phyloP scores from a whole-genome alignment of 1,140 invertebrate genomes.

The Maconellicoccus hirsutus region DNA sequence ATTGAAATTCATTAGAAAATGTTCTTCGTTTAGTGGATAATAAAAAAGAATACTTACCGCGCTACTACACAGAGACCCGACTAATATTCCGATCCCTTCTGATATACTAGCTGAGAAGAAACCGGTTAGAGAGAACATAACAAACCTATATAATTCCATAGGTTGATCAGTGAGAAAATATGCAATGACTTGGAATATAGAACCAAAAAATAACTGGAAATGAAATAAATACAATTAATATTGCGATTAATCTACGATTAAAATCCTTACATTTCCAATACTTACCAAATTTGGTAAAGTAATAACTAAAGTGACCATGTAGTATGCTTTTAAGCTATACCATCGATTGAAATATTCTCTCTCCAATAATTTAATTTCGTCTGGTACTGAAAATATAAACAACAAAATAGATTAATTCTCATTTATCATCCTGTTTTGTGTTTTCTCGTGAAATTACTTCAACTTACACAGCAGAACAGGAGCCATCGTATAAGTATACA shows the following conservation, averaged over 20 bases:
- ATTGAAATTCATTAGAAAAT: constrained; percentile 23
- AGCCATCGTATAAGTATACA: constrained; percentile 49
- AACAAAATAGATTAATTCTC: neutral
- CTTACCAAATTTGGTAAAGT: constrained; percentile 47
- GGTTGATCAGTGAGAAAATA: constrained; percentile 37
- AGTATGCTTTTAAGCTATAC: constrained; percentile 65
- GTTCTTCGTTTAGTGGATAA: neutral
- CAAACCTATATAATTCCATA: constrained; percentile 33
- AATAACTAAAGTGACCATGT: constrained; percentile 63
- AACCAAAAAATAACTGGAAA: constrained; percentile 33
- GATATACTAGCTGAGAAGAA: constrained; percentile 57
- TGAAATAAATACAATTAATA: constrained; percentile 29
- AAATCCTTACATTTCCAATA: constrained; percentile 18
- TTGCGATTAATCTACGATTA: neutral
- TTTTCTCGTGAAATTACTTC: neutral
- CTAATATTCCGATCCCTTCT: constrained; percentile 58
- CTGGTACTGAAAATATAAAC: constrained; percentile 51
- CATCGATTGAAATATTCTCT: constrained; percentile 65
- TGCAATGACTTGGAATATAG: constrained; percentile 34
- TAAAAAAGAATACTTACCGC: constrained; percentile 45
- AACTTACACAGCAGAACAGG: constrained; percentile 45
- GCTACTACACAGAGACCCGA: constrained; percentile 55
- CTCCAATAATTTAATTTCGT: constrained; percentile 52
- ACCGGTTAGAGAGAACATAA: constrained; percentile 52
- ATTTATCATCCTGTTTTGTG: neutral